Evolutionary conservation across 2,888 invertebrate genomes (phyloP).

Genomic region (Drosophila mimica): DNA sequence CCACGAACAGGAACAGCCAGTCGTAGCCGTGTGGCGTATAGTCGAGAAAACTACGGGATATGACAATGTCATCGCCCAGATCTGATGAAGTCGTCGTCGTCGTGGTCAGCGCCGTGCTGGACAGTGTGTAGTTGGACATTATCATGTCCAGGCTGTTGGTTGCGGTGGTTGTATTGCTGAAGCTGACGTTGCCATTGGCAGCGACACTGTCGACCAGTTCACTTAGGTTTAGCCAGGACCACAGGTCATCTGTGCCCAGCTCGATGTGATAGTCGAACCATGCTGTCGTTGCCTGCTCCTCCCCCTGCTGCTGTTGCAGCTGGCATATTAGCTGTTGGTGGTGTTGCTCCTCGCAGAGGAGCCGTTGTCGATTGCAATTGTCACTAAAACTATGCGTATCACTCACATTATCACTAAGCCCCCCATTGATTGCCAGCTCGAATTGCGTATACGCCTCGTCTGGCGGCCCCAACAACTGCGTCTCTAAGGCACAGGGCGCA

Average conservation of each 20-base stretch:
- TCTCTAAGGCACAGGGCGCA: constrained; percentile 66
- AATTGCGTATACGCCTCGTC: constrained; percentile 82
- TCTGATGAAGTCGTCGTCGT: constrained; percentile 26
- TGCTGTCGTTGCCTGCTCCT: constrained; percentile 18
- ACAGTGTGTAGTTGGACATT: constrained; percentile 63
- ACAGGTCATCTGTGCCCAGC: constrained; percentile 48
- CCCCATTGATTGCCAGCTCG: constrained; percentile 78
- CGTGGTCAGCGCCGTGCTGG: constrained; percentile 49
- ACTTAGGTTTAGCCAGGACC: constrained; percentile 66
- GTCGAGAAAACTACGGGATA: constrained; percentile 58
- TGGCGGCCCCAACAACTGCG: constrained; percentile 74
- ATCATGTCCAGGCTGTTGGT: constrained; percentile 64
- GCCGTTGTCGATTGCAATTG: constrained; percentile 36
- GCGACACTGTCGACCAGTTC: constrained; percentile 50
- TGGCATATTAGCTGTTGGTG: constrained; percentile 47
- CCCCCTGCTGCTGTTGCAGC: constrained; percentile 23
- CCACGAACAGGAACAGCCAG: constrained; percentile 94
- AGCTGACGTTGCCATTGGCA: constrained; percentile 29
- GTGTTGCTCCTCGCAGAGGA: constrained; percentile 46
- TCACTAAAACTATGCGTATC: constrained; percentile 64
- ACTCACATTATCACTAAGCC: constrained; percentile 69
- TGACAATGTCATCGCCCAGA: constrained; percentile 26
- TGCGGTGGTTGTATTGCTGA: constrained; percentile 32
- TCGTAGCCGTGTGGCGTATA: constrained; percentile 86
- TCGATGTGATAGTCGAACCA: constrained; percentile 63